phyloP scores from a whole-genome alignment of 2,797 vertebrate species.

The Otolemur crassicaudatus region DNA sequence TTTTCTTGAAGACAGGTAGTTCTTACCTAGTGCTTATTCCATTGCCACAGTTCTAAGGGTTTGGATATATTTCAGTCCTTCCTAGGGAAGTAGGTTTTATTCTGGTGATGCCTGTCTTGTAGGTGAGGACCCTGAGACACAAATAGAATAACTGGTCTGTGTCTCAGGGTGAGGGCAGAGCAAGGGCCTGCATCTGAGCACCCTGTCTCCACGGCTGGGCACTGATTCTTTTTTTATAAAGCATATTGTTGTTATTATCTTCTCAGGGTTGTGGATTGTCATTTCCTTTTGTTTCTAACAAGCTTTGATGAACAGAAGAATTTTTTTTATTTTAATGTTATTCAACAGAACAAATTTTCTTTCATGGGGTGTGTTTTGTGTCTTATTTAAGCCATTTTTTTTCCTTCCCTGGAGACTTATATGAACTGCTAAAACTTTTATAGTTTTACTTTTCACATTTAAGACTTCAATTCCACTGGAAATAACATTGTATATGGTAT shows the following conservation, averaged over 20 bases:
- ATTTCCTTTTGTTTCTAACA: conserved; percentile 3
- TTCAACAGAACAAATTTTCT: background rate
- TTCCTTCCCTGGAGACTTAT: background rate
- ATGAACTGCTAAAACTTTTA: conserved; percentile 12
- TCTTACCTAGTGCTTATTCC: background rate
- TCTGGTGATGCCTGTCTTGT: background rate
- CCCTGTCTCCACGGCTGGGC: fast-evolving
- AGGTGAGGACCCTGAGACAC: background rate
- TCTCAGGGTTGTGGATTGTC: background rate
- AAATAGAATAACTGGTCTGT: background rate
- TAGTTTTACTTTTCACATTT: conserved; percentile 6
- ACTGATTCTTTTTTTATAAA: background rate
- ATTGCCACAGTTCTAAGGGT: background rate
- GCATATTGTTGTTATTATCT: background rate
- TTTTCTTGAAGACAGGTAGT: background rate
- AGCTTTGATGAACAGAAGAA: background rate
- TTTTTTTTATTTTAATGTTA: background rate
- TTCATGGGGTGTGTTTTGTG: background rate
- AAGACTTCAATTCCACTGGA: background rate
- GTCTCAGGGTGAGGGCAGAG: background rate
- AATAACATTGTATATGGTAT: background rate
- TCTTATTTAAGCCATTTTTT: background rate
- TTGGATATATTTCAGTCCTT: background rate
- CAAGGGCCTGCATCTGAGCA: background rate
- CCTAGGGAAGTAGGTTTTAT: background rate